phyloP scores from a whole-genome alignment of 2,888 invertebrate genomes.

The Graphium colonna region DNA sequence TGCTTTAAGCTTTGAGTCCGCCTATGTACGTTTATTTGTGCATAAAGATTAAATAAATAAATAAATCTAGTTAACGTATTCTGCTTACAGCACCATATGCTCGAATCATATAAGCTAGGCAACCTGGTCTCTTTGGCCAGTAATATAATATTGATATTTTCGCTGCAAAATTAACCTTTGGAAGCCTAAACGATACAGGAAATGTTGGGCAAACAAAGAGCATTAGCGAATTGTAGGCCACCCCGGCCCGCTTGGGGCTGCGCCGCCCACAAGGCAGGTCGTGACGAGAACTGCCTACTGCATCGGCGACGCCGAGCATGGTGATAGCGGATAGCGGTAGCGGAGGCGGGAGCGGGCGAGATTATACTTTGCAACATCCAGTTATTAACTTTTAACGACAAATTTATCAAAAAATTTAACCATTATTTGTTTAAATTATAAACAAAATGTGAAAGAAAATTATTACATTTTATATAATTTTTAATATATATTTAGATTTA shows the following conservation, averaged over 20 bases:
- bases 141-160: constrained; percentile 27
- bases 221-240: constrained; percentile 66
- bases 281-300: constrained; percentile 66
- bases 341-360: background rate
- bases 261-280: constrained; percentile 52
- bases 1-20: too few species aligned
- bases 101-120: background rate
- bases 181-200: constrained; percentile 50
- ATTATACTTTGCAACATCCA: background rate
- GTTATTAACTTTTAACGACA: background rate
- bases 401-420: too few species aligned
- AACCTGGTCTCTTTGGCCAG: constrained; percentile 4
- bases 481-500: too few species aligned
- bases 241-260: constrained; percentile 52
- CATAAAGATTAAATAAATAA: too few species aligned
- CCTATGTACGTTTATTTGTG: too few species aligned
- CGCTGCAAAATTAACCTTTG: constrained; percentile 31
- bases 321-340: constrained; percentile 11
- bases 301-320: constrained; percentile 29
- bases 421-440: too few species aligned
- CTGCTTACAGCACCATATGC: background rate
- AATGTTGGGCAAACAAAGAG: constrained; percentile 65
- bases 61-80: too few species aligned
- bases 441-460: too few species aligned
- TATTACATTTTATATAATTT: too few species aligned